These are phyloP conservation scores for Philantomba maxwellii DNA, from an alignment of 2,113 vertebrate genomes.

Conservation along the genomic window DNA sequence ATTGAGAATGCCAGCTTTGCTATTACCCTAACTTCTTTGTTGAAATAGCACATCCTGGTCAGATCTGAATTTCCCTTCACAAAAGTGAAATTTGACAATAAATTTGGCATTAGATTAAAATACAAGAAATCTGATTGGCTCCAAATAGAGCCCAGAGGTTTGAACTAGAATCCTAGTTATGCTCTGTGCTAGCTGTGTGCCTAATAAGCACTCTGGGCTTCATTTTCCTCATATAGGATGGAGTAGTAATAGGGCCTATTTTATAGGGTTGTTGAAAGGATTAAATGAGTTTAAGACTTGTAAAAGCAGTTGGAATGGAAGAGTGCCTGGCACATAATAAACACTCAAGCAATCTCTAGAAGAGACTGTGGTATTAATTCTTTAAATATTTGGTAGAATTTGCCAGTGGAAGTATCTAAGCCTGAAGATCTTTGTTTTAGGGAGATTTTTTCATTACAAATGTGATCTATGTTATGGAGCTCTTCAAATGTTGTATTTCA, in stretches of 20 bases:
- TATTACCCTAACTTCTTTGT: background rate
- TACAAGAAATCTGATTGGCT: background rate
- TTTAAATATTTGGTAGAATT: slow-evolving; percentile 12
- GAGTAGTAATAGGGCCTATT: too few relatives aligned
- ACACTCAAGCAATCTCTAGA: background rate
- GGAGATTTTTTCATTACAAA: background rate
- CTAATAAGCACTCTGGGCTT: background rate
- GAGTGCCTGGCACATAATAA: background rate
- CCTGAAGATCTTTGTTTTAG: background rate
- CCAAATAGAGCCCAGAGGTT: background rate
- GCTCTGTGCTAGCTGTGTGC: background rate
- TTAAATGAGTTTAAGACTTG: background rate
- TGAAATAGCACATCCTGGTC: background rate
- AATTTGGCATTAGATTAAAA: background rate
- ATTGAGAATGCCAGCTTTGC: background rate
- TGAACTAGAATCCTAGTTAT: background rate
- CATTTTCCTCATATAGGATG: background rate
- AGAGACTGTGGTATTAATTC: background rate
- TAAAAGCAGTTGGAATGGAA: background rate
- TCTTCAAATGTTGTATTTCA: background rate
- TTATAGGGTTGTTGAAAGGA: background rate
- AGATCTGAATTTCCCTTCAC: background rate
- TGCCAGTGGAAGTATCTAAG: background rate
- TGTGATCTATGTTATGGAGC: background rate
- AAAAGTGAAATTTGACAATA: background rate